Base-by-base conservation (phyloP, 2,888 invertebrate species). In the Dolichomitus sp. region DNA sequence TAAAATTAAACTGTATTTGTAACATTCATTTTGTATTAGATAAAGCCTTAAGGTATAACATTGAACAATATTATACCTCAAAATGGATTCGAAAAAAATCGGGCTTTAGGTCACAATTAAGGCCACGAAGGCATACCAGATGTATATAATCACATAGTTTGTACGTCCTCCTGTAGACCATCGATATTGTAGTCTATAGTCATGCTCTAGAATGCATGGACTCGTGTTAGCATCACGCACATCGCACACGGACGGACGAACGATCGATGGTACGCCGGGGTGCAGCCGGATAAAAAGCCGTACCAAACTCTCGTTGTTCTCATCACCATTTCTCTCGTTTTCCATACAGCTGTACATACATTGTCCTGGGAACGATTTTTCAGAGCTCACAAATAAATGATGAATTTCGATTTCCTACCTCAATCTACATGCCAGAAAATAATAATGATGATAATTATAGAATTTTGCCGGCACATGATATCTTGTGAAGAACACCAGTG, bases 191-290 rank as follows among this genome's bases (percentile, higher is more conserved):
- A 30, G 4, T 57, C 30, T 5, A 30, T 54, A 12, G 9, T 23
- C 2, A 37, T 37, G 6, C 14, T 27, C n/a, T 52, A 9, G 33
- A 37, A 65, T 63, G 65, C 69, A 69, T 66, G 54, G 42, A 72
- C 40, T 12, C 73, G 42, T 45, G 48, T 54, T 40, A 27, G 27
- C 45, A 27, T 30, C 54, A 63, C 63, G 68, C 68, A 74, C 61
- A 59, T 65, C 23, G 50, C 63, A 75, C 40, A 63, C 23, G 45
- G 23, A 54, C 70, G 19, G 79, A 57, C 70, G 70, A 75, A 66
- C 75, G 70, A 83, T 83, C 75, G 69, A 7, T 82, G 73, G 37
- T 37, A 37, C 78, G 40, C 40, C 27, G 69, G 63, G 9, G 14
- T 79, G 70, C 70, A 30, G 12, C 40, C 37, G n/a, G 57, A 59